A percentile compares a stretch with the other conserved stretches of the same genome.
These are phyloP conservation scores for Ceyx margarethae DNA, from an alignment of 2,113 vertebrate species.

Conservation along the genomic window DNA sequence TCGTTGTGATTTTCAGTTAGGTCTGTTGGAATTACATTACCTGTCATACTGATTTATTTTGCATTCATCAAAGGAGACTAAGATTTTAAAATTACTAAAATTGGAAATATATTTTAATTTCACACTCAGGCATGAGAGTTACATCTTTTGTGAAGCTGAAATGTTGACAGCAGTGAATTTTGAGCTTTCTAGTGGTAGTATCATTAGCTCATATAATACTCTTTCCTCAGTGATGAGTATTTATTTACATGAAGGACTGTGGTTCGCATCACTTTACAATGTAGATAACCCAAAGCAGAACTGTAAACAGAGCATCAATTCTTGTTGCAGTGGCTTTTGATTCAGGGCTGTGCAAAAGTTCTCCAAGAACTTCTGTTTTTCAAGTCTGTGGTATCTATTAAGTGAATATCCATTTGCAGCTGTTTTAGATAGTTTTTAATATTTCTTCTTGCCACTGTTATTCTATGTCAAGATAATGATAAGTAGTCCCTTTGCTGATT, in stretches of 20 bases:
- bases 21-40: not conserved
- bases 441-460: not conserved
- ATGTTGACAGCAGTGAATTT: not conserved
- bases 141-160: not conserved
- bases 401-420: not conserved
- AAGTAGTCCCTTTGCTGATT: not conserved
- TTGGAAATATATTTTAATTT: not conserved
- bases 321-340: not conserved
- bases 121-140: not conserved
- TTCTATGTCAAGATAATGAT: not conserved
- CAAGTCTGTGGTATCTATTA: not conserved
- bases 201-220: not conserved
- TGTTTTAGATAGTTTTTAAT: not conserved
- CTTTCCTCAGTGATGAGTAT: not conserved
- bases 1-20: not conserved
- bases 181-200: not conserved
- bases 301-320: not conserved
- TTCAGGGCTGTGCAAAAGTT: not conserved
- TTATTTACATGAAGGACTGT: not conserved
- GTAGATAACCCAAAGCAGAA: not conserved
- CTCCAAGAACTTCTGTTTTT: not conserved
- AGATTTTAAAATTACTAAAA: not conserved
- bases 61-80: not conserved
- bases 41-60: not conserved
- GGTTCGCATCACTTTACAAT: not conserved